phyloP scores from a whole-genome alignment of 2,888 invertebrate genomes.

The Drosophila basisetae region DNA sequence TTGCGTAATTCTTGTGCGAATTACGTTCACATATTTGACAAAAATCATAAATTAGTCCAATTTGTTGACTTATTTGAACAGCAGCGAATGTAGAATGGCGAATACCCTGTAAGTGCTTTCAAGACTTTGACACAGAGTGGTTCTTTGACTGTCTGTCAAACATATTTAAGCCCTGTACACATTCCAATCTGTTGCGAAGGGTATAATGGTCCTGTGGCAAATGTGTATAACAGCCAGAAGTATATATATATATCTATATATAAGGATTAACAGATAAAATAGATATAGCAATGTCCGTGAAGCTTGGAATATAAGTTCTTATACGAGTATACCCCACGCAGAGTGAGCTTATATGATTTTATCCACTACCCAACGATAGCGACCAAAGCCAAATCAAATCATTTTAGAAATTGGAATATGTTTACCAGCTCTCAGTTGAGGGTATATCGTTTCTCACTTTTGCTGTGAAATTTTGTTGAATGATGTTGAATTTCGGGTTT shows the following conservation, averaged over 20 bases:
- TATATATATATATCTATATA: not conserved
- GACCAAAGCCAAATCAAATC: not conserved
- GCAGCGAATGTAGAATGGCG: not conserved
- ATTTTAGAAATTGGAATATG: not conserved
- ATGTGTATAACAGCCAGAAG: too few relatives aligned
- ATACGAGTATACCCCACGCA: too few relatives aligned
- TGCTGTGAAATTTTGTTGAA: not conserved
- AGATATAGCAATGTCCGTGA: not conserved
- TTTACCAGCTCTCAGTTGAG: not conserved
- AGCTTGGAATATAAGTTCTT: not conserved
- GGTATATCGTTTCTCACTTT: not conserved
- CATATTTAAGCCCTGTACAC: not conserved
- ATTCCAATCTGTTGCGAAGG: not conserved
- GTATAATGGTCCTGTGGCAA: too few relatives aligned
- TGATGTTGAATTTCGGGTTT: not conserved
- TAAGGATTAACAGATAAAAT: not conserved
- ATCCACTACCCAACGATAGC: too few relatives aligned
- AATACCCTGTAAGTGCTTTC: not conserved
- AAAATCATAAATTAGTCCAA: constrained; percentile 10
- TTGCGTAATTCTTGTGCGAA: constrained; percentile 27
- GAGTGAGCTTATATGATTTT: not conserved
- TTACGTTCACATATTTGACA: constrained; percentile 10
- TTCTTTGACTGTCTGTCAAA: not conserved
- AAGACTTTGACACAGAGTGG: not conserved
- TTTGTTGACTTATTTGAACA: not conserved